A percentile compares a stretch with the other conserved stretches of the same genome.
phyloP scores from a whole-genome alignment of 2,888 invertebrate species.

The Nomada hirtipes region DNA sequence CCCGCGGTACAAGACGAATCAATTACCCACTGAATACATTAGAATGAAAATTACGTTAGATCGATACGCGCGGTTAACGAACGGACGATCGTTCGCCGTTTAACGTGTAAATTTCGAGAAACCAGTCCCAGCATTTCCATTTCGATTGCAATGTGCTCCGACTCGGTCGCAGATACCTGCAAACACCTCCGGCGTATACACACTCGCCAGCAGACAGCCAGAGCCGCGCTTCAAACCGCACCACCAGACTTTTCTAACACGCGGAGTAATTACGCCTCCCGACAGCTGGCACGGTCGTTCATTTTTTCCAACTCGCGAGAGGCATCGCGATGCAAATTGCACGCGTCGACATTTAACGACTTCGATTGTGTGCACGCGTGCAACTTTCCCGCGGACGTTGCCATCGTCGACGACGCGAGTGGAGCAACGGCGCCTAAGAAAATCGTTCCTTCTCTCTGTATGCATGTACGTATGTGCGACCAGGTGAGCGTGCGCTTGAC shows the following conservation, averaged over 20 bases:
- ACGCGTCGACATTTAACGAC: conserved; percentile 55
- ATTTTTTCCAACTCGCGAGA: conserved; percentile 22
- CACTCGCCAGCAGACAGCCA: conserved; percentile 5
- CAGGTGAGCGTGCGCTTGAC: conserved; percentile 32
- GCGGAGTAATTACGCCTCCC: conserved; percentile 39
- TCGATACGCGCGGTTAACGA: neutral
- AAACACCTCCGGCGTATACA: conserved; percentile 3
- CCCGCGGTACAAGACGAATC: no score
- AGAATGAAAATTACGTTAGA: neutral
- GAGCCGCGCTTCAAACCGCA: neutral
- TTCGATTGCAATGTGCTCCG: neutral
- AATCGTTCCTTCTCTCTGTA: conserved; percentile 13
- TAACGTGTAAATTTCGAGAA: conserved; percentile 14
- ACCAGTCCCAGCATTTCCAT: conserved; percentile 1
- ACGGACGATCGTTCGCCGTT: neutral
- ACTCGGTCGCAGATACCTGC: conserved; percentile 2
- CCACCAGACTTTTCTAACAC: conserved; percentile 30
- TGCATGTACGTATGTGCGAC: neutral
- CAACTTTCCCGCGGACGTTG: conserved; percentile 20
- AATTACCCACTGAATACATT: neutral
- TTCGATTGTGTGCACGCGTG: conserved; percentile 22
- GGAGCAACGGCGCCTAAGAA: conserved; percentile 48
- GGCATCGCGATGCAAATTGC: conserved; percentile 52
- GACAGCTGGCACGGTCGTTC: conserved; percentile 31
- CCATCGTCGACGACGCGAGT: conserved; percentile 25